Base-by-base conservation (phyloP, 2,888 invertebrate species). In the Brenthis daphne region DNA sequence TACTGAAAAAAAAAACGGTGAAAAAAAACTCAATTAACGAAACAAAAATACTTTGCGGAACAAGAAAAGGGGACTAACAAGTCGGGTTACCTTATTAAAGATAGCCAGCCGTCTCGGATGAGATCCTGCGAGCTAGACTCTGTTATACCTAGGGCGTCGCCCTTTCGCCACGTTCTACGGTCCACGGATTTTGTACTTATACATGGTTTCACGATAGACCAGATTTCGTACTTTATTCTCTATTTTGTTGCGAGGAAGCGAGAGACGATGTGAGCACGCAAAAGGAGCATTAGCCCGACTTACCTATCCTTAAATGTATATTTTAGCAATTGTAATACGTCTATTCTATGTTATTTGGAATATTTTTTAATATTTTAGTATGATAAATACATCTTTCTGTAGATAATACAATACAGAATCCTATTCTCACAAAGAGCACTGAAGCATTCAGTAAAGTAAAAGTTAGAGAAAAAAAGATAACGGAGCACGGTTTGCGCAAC, bases 131-230 rank as follows among this genome's bases (percentile, higher is more conserved):
- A 82, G 83, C 85, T 85, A 83, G 81, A 78, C 73, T 77, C 79
- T 79, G 77, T 79, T 78, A 77, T 77, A 79, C 76, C 79, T 73
- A 85, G 87, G 85, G 84, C 85, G 84, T 83, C 84, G 85, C 80
- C 80, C 85, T 80, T 85, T 83, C 79, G 77, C 76, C 82, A 84
- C 81, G 82, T 77, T 80, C 76, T 79, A 84, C 83, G 85, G 80
- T 83, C 79, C 80, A 81, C 77, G 75, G 80, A 77, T 75, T 79
- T 75, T 74, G 75, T 77, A 77, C 76, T 77, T 73, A 68, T 56
- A 63, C 60, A 60, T 69, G 65, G 77, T 70, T 76, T 72, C 56
- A 70, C 68, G 68, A 66, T 68, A 68, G 70, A 66, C 68, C 67
- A 68, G 68, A 73, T 72, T 72, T 72, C 61, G 64, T 67, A 61